Conservation (phyloP, 1,140 invertebrate species). For the Lasioglossum baleicum region DNA sequence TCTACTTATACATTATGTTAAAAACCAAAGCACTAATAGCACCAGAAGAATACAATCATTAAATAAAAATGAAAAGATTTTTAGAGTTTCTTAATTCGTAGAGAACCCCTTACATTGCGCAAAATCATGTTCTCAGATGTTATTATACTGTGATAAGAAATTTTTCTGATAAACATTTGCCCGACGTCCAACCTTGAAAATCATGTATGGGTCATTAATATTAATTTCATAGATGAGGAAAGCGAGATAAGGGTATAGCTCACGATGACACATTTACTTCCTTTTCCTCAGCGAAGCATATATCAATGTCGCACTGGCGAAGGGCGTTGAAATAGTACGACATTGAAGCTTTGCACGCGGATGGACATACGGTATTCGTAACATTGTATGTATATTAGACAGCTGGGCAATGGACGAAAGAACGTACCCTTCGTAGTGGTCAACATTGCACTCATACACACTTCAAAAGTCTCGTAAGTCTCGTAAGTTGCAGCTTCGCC, state of each 20-base stretch:
- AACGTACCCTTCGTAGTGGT: conserved; percentile 49
- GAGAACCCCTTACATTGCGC: too few species aligned
- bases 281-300: conserved; percentile 14
- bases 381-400: conserved; percentile 77
- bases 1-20: too few species aligned
- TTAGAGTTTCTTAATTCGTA: too few species aligned
- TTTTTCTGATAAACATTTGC: background rate
- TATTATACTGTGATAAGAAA: too few species aligned
- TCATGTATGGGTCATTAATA: background rate
- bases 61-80: too few species aligned
- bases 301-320: conserved; percentile 54
- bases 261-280: conserved; percentile 16
- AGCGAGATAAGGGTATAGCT: background rate
- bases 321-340: conserved; percentile 39
- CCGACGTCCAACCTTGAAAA: background rate
- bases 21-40: too few species aligned
- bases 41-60: too few species aligned
- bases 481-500: background rate
- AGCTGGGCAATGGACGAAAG: conserved; percentile 68
- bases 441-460: conserved; percentile 31
- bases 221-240: background rate
- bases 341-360: conserved; percentile 49
- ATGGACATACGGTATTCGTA: conserved; percentile 68
- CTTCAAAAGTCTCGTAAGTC: conserved; percentile 39
- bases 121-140: too few species aligned